phyloP scores from a whole-genome alignment of 2,113 vertebrate genomes.

The Nyctereutes procyonoides region DNA sequence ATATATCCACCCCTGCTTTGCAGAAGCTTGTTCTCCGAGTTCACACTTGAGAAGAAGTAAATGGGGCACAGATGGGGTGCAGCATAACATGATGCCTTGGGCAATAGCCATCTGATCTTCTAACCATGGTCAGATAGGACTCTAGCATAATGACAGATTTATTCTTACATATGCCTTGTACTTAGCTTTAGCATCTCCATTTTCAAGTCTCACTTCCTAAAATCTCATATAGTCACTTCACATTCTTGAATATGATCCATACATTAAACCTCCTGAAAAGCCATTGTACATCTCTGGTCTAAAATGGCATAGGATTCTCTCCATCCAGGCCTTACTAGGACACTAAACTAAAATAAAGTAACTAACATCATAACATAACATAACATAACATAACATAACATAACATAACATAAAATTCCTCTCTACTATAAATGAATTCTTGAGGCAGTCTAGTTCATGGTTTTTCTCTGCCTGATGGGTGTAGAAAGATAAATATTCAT shows the following conservation, averaged over 20 bases:
- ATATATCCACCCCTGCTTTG: not conserved
- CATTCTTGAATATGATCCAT: not conserved
- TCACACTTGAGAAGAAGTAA: not conserved
- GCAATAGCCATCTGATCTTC: not conserved
- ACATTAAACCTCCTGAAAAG: not conserved
- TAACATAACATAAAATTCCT: not conserved
- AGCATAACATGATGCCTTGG: not conserved
- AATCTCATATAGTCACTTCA: not conserved
- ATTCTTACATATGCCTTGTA: not conserved
- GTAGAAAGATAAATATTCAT: not conserved
- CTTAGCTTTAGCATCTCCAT: not conserved
- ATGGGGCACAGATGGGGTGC: accelerated
- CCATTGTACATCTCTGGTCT: not conserved
- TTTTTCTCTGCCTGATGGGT: not conserved
- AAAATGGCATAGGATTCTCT: not conserved
- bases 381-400: not conserved
- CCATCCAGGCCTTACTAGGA: not conserved
- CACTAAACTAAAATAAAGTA: not conserved
- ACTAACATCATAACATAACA: not conserved
- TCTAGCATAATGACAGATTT: not conserved
- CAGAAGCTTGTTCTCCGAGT: not conserved
- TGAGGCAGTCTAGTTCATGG: no score
- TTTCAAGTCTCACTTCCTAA: not conserved
- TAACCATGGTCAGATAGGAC: not conserved
- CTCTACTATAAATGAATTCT: not conserved